A percentile compares a stretch with the other conserved stretches of the same genome.
Conservation (phyloP, 2,888 invertebrate species). For the Platycheirus rosarum region DNA sequence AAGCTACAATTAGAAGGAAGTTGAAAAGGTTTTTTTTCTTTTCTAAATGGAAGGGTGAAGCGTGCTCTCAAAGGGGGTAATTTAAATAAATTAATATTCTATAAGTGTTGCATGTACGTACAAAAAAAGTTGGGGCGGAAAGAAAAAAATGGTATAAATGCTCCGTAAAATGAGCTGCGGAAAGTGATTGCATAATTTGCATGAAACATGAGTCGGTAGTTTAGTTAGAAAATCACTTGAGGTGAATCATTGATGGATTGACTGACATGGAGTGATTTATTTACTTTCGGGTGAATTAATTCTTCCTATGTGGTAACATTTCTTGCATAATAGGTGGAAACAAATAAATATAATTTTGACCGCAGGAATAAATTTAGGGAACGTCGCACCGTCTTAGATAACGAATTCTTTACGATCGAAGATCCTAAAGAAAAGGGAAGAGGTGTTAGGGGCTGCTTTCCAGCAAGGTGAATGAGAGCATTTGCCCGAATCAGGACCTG, state of each 20-base stretch:
- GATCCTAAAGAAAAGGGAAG: no score
- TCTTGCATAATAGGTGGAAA: no score
- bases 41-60: conserved; percentile 41
- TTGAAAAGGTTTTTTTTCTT: conserved; percentile 43
- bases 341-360: no score
- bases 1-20: conserved; percentile 52
- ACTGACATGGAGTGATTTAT: conserved; percentile 12
- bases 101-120: conserved; percentile 33
- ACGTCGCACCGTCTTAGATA: no score
- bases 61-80: conserved; percentile 56
- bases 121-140: not conserved
- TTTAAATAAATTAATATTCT: conserved; percentile 62
- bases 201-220: conserved; percentile 1
- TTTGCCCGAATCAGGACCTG: no score
- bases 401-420: no score
- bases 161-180: conserved; percentile 17
- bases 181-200: conserved; percentile 44
- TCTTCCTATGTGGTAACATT: not conserved
- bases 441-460: no score
- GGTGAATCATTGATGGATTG: conserved; percentile 28
- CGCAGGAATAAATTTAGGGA: no score
- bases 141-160: not conserved
- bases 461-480: no score
- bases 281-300: not conserved
- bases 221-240: conserved; percentile 21